These are phyloP conservation scores for Antechinus stuartii DNA, from an alignment of 2,113 vertebrate genomes.

Conservation along the genomic window DNA sequence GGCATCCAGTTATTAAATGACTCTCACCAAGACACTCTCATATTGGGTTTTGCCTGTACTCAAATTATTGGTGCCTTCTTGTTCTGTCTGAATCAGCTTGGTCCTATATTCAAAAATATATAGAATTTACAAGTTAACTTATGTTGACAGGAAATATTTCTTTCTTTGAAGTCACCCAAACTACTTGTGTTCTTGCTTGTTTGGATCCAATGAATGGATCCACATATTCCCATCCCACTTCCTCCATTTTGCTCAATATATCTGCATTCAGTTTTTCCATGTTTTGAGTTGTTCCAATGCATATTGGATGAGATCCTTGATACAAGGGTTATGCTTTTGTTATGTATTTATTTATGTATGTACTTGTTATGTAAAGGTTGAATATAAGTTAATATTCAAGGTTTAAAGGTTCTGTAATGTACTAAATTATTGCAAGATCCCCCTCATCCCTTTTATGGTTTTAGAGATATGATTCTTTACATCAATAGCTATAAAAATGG, in stretches of 20 bases:
- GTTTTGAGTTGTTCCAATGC: neutral
- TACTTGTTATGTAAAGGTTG: neutral
- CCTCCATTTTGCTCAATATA: neutral
- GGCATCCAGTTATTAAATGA: neutral
- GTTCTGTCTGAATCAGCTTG: neutral
- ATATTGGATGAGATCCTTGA: neutral
- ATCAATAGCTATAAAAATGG: slow-evolving; percentile 29
- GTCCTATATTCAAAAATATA: neutral
- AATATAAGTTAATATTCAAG: neutral
- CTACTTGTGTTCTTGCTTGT: neutral
- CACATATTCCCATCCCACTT: neutral
- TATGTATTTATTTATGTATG: neutral
- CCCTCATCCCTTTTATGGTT: slow-evolving; percentile 1
- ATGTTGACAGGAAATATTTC: neutral
- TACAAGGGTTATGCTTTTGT: slow-evolving; percentile 1
- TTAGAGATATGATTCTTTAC: slow-evolving; percentile 2
- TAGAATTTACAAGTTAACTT: neutral
- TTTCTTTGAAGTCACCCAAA: neutral
- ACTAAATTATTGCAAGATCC: slow-evolving; percentile 23
- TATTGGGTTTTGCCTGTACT: neutral
- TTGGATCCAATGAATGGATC: no score
- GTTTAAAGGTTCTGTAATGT: slow-evolving; percentile 42
- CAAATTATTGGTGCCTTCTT: neutral
- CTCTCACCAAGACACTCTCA: neutral
- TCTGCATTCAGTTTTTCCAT: neutral